Evolutionary conservation across 2,113 vertebrate species (phyloP).

Genomic region (Aegithalos caudatus): DNA sequence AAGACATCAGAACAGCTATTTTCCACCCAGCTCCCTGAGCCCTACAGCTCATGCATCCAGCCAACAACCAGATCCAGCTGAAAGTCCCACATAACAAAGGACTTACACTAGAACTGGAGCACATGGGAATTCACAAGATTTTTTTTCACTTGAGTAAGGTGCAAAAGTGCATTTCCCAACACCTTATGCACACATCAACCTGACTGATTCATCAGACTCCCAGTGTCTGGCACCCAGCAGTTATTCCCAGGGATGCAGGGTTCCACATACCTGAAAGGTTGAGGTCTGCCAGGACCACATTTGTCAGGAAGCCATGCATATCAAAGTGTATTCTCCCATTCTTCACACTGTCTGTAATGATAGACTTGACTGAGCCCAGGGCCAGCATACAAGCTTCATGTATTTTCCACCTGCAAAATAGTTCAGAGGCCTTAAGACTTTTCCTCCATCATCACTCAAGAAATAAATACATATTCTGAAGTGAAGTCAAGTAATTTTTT

Average conservation of each 20-base stretch:
- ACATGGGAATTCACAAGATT: not conserved
- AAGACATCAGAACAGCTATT: not conserved
- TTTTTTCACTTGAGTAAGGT: not conserved
- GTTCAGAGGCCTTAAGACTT: not conserved
- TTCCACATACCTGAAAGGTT: conserved; percentile 82
- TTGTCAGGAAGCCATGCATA: conserved; percentile 95
- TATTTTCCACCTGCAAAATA: conserved; percentile 90
- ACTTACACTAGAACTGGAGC: not conserved
- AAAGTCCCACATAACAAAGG: not conserved
- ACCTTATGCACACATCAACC: not conserved
- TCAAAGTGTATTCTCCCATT: conserved; percentile 93
- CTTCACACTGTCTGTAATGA: conserved; percentile 93
- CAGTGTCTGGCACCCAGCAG: not conserved
- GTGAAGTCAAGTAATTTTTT: not conserved
- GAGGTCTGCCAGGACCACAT: conserved; percentile 92
- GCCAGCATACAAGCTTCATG: conserved; percentile 98
- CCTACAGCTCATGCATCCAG: not conserved
- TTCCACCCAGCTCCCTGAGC: not conserved
- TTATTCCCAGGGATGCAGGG: not conserved
- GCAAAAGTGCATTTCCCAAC: not conserved
- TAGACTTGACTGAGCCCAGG: conserved; percentile 92
- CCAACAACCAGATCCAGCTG: not conserved
- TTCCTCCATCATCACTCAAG: not conserved
- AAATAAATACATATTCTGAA: not conserved
- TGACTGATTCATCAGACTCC: not conserved